phyloP scores from a whole-genome alignment of 2,113 vertebrate species.

The Cryptotis parvus region DNA sequence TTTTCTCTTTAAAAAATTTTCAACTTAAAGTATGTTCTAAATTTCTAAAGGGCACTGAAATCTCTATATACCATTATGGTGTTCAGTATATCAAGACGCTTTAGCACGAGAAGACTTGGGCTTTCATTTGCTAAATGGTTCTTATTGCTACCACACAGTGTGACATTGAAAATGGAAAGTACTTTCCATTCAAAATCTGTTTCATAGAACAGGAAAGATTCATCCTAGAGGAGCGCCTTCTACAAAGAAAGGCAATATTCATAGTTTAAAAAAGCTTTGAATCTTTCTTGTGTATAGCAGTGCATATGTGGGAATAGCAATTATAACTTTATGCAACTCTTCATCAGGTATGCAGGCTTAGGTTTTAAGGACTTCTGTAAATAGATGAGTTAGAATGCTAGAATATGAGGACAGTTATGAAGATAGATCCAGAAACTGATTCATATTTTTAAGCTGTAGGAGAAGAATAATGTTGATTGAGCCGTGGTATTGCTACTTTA shows the following conservation, averaged over 20 bases:
- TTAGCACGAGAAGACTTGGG: background rate
- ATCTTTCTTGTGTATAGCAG: background rate
- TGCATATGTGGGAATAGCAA: background rate
- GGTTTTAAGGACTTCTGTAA: background rate
- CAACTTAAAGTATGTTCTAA: constrained; percentile 22
- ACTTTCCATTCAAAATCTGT: background rate
- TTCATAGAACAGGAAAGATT: background rate
- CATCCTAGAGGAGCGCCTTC: constrained; percentile 15
- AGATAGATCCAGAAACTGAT: background rate
- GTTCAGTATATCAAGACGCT: background rate
- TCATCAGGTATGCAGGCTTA: background rate
- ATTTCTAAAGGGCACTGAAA: background rate
- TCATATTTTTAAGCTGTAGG: background rate
- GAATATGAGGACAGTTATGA: background rate
- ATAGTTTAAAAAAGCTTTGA: background rate
- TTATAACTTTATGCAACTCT: background rate
- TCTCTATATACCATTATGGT: background rate
- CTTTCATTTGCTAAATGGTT: constrained; percentile 9
- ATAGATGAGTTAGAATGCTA: constrained; percentile 8
- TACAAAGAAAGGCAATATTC: background rate
- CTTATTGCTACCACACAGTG: background rate
- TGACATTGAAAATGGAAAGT: background rate
- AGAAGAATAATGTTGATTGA: background rate
- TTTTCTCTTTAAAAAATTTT: background rate
- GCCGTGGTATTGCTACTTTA: background rate